These are phyloP conservation scores for Electrona antarctica DNA, from an alignment of 2,113 vertebrate genomes.

Conservation along the genomic window DNA sequence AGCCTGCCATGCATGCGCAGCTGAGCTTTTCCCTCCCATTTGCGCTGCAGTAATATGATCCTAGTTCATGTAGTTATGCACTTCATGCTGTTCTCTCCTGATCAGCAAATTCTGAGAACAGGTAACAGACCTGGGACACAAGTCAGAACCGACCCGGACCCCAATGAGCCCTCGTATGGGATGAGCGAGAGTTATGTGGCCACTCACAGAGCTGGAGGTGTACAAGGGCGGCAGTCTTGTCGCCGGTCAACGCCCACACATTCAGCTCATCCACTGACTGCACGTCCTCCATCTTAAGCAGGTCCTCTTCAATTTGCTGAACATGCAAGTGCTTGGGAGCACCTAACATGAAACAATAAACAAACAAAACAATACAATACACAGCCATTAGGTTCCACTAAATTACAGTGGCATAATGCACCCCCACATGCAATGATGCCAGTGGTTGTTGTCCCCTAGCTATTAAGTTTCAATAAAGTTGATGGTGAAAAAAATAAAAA, in stretches of 20 bases:
- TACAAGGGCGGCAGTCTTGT: constrained; percentile 89
- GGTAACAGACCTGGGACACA: too few species aligned
- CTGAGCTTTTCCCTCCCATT: too few species aligned
- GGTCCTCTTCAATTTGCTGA: constrained; percentile 86
- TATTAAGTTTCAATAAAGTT: neutral
- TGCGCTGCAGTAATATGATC: too few species aligned
- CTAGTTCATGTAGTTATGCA: too few species aligned
- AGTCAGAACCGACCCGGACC: too few species aligned
- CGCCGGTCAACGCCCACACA: constrained; percentile 92
- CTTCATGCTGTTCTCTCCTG: too few species aligned
- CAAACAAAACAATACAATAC: neutral
- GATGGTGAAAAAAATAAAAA: neutral
- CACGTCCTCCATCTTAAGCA: constrained; percentile 93
- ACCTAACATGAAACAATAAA: constrained; percentile 71
- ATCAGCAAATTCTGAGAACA: too few species aligned
- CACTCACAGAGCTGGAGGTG: constrained; percentile 92
- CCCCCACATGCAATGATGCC: neutral
- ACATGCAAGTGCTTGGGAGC: constrained; percentile 89
- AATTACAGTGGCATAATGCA: neutral
- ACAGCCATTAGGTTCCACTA: neutral
- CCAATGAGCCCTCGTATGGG: too few species aligned
- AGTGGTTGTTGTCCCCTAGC: neutral
- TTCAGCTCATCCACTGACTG: constrained; percentile 94
- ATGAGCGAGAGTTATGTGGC: too few species aligned
- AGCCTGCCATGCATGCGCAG: too few species aligned